phyloP scores from a whole-genome alignment of 30 jellyfish, hydroid and myxozoan species.

The Turritopsis dohrnii region DNA sequence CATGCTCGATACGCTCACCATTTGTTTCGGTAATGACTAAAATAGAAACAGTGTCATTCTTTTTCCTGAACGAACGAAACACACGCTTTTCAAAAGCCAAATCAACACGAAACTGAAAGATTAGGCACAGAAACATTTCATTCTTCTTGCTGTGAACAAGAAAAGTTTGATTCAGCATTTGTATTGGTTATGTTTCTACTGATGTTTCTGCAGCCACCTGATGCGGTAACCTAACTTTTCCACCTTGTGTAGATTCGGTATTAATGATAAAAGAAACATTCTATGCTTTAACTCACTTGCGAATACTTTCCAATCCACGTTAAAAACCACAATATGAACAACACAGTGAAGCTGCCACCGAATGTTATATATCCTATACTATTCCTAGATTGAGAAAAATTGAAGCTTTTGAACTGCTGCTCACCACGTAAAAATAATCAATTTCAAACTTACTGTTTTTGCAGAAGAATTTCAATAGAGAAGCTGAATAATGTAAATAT shows the following conservation, averaged over 20 bases:
- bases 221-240: no score
- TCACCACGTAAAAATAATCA: not conserved
- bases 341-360: not conserved
- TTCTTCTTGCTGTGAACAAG: no score
- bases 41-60: not conserved
- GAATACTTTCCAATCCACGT: slow-evolving; percentile 25
- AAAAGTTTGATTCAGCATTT: no score
- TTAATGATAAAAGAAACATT: no score
- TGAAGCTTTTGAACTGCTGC: no score
- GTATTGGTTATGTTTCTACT: no score
- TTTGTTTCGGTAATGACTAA: slow-evolving; percentile 29
- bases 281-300: not conserved
- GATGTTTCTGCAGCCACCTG: no score
- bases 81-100: no score
- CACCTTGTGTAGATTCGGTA: no score
- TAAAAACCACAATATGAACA: slow-evolving; percentile 10
- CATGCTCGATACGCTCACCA: slow-evolving; percentile 36
- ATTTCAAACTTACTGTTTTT: slow-evolving; percentile 54
- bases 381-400: not conserved
- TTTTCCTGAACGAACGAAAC: no score
- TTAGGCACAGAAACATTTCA: no score
- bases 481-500: slow-evolving; percentile 47
- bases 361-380: not conserved
- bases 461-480: slow-evolving; percentile 43
- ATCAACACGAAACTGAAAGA: no score